These are phyloP conservation scores for Delichon dasypus DNA, from an alignment of 2,797 vertebrate genomes.

Conservation along the genomic window DNA sequence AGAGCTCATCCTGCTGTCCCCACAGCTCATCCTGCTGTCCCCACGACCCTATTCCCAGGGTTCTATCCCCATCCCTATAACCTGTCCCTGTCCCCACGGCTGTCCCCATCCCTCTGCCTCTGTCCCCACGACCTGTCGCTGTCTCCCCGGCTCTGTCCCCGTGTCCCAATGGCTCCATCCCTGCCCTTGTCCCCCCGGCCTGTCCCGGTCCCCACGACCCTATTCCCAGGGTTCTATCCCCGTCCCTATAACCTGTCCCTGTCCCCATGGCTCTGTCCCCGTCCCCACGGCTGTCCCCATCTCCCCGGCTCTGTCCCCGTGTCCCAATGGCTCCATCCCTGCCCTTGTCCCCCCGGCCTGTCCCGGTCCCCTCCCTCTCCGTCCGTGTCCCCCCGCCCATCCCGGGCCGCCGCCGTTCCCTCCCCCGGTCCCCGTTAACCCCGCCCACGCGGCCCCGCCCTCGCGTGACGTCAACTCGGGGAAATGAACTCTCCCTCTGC, in stretches of 20 bases:
- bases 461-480: not conserved
- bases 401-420: too few species aligned
- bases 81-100: too few species aligned
- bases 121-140: too few species aligned
- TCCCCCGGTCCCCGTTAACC: not conserved
- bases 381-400: not conserved
- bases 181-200: too few species aligned
- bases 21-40: not conserved
- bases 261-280: not conserved
- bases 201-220: not conserved
- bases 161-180: too few species aligned
- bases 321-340: too few species aligned
- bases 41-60: not conserved
- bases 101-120: too few species aligned
- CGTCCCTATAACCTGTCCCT: too few species aligned
- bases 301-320: too few species aligned
- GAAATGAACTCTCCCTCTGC: not conserved
- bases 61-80: not conserved
- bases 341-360: not conserved
- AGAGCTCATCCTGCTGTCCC: not conserved
- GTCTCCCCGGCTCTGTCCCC: too few species aligned
- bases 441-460: not conserved
- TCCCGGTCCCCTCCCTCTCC: accelerated
- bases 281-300: not conserved
- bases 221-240: not conserved